phyloP scores from a whole-genome alignment of 2,797 vertebrate genomes.

The Novumbra hubbsi region DNA sequence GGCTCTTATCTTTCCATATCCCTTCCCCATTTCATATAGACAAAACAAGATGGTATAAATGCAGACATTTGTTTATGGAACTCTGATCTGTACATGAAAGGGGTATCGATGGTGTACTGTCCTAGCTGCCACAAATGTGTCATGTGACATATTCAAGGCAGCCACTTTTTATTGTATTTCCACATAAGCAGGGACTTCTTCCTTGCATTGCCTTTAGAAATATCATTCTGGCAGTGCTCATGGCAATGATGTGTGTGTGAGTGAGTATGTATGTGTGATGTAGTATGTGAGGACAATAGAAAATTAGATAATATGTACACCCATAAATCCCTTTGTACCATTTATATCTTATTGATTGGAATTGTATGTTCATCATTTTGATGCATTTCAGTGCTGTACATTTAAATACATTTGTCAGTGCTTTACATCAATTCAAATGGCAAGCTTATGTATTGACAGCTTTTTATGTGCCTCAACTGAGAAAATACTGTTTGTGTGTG shows the following conservation, averaged over 20 bases:
- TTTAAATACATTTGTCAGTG: too few relatives aligned
- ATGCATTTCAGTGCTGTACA: not conserved
- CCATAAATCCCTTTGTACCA: not conserved
- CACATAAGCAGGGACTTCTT: not conserved
- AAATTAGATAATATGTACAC: not conserved
- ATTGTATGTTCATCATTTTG: not conserved
- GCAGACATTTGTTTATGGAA: too few relatives aligned
- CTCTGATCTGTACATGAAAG: too few relatives aligned
- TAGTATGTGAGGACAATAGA: constrained; percentile 18
- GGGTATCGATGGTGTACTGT: too few relatives aligned
- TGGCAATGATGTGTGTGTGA: not conserved
- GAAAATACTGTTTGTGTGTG: not conserved
- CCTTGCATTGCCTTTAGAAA: not conserved
- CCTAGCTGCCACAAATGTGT: too few relatives aligned
- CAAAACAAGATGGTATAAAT: too few relatives aligned
- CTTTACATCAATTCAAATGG: not conserved
- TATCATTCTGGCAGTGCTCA: not conserved
- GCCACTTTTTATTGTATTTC: not conserved
- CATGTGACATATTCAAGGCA: not conserved
- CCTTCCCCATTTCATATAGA: too few relatives aligned
- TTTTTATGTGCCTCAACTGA: not conserved
- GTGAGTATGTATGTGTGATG: constrained; percentile 1
- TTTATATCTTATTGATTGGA: not conserved
- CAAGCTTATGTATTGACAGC: not conserved
- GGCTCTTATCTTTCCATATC: too few relatives aligned